Base-by-base conservation (phyloP, 2,888 invertebrate genomes). In the Electrophaes corylata region DNA sequence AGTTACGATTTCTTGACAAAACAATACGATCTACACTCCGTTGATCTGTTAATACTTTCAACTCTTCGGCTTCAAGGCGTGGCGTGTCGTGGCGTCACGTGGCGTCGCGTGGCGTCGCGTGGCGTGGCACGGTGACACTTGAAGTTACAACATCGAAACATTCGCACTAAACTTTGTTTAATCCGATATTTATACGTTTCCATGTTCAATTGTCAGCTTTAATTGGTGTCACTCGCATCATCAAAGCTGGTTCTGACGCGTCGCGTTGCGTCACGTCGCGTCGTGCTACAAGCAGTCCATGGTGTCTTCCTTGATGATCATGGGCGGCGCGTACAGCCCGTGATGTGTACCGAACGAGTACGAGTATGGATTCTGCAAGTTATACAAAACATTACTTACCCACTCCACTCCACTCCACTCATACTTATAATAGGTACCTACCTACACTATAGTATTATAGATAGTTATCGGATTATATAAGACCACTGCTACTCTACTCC, bases 341-440 rank as follows among this genome's bases (percentile, higher is more conserved):
- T 94, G 93, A 59, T 90, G 88, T 14, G 89, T 86, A 26, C 95
- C 94, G 75, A 94, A 94, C 16, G 94, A 94, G 71, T 92, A 94
- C 23, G 91, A 82, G 49, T 91, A 91, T 8, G 86, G 84, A 54
- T 86, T 86, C 81, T 90, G 86, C 0, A 77, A 73, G 18, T 26
- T 33, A 23, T 1, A 35, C 8, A 40, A 18, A 31, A 12, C 20
- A 1, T 26, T 26, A 1, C 5, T 4, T 26, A n/a, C n/a, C n/a
- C n/a, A n/a, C n/a, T n/a, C n/a, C n/a, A n/a, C n/a, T n/a, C n/a
- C n/a, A n/a, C n/a, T n/a, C n/a, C n/a, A n/a, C n/a, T n/a, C 23
- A 23, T 23, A 23, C 23, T 23, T 23, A 23, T n/a, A n/a, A n/a
- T n/a, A n/a, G n/a, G n/a, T n/a, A n/a, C n/a, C n/a, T n/a, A n/a